Evolutionary conservation across 2,797 vertebrate genomes (phyloP).

Genomic region (Pachyuromys duprasi): DNA sequence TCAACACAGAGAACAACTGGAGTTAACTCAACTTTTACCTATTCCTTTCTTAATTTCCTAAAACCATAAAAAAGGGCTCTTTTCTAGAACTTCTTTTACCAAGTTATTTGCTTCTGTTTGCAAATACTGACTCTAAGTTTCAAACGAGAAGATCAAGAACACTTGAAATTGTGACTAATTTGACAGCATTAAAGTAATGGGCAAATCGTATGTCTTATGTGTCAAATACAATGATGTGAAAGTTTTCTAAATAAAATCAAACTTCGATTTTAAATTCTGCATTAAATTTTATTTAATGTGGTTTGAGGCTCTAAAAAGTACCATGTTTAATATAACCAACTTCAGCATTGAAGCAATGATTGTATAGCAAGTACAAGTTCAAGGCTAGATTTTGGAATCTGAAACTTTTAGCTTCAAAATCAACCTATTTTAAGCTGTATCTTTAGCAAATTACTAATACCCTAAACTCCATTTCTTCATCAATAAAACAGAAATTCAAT

Average conservation of each 20-base stretch:
- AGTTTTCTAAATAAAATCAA: constrained; percentile 64
- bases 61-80: constrained; percentile 43
- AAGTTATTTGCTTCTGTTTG: constrained; percentile 1
- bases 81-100: constrained; percentile 13
- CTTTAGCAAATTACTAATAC: constrained; percentile 48
- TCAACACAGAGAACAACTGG: constrained; percentile 44
- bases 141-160: constrained; percentile 51
- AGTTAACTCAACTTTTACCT: constrained; percentile 18
- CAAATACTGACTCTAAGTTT: constrained; percentile 36
- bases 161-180: constrained; percentile 50
- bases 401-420: constrained; percentile 45
- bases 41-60: constrained; percentile 19
- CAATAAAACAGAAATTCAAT: constrained; percentile 53
- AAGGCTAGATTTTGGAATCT: constrained; percentile 48
- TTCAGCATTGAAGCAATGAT: not conserved
- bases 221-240: constrained; percentile 33
- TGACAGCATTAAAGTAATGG: constrained; percentile 20
- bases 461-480: not conserved
- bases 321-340: constrained; percentile 17
- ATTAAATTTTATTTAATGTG: constrained; percentile 54
- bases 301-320: constrained; percentile 23
- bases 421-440: constrained; percentile 30
- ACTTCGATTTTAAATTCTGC: constrained; percentile 23
- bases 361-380: constrained; percentile 25
- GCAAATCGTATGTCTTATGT: constrained; percentile 42